Conservation (phyloP, 2,888 invertebrate genomes). For the Listrodromus nycthemerus region DNA sequence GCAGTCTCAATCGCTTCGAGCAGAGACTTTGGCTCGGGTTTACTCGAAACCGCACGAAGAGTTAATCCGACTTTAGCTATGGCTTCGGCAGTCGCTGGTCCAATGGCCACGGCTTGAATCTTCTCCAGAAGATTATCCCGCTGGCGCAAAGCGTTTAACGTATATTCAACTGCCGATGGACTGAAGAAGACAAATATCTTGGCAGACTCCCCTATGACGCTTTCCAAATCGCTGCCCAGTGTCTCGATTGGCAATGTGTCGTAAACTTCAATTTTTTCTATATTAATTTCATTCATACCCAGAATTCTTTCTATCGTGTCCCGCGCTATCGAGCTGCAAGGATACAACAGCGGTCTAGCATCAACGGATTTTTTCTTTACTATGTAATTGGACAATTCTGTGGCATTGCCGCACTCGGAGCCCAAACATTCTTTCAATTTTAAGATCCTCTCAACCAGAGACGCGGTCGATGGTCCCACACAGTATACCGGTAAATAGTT, state of each 20-base stretch:
- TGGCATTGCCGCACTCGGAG: slow-evolving; percentile 79
- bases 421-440: slow-evolving; percentile 76
- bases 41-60: slow-evolving; percentile 76
- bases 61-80: slow-evolving; percentile 72
- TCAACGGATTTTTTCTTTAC: slow-evolving; percentile 56
- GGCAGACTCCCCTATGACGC: slow-evolving; percentile 66
- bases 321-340: slow-evolving; percentile 81
- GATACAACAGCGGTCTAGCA: slow-evolving; percentile 77
- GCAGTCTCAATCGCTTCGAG: slow-evolving; percentile 72
- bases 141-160: slow-evolving; percentile 71
- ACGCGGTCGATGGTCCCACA: slow-evolving; percentile 79
- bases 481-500: slow-evolving; percentile 77
- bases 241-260: slow-evolving; percentile 76
- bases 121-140: slow-evolving; percentile 62
- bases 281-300: slow-evolving; percentile 66
- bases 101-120: slow-evolving; percentile 80
- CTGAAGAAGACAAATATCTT: slow-evolving; percentile 81
- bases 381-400: slow-evolving; percentile 77
- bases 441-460: slow-evolving; percentile 73
- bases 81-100: slow-evolving; percentile 79
- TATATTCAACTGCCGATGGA: slow-evolving; percentile 79
- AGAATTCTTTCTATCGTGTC: slow-evolving; percentile 78
- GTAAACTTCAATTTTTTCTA: slow-evolving; percentile 78
- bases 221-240: slow-evolving; percentile 74
- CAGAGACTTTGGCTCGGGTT: slow-evolving; percentile 79